phyloP scores from a whole-genome alignment of 53 echinoderm and acorn worm species.

The Mesocentrotus franciscanus region DNA sequence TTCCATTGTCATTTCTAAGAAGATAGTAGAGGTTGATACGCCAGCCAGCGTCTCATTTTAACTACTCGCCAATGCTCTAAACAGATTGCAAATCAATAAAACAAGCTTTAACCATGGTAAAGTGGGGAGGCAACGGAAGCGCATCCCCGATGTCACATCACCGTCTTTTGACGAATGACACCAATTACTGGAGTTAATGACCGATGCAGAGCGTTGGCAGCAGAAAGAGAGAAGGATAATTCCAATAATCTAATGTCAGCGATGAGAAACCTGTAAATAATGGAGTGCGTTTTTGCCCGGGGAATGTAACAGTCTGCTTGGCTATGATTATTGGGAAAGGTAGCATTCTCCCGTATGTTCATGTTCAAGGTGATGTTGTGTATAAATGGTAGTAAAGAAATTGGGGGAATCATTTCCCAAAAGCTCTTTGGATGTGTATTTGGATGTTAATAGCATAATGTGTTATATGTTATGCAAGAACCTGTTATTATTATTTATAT shows the following conservation, averaged over 20 bases:
- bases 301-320: conserved; percentile 8
- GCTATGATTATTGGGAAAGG: not conserved
- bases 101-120: conserved; percentile 32
- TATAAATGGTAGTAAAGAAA: not conserved
- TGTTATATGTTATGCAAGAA: too few species aligned
- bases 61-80: conserved; percentile 15
- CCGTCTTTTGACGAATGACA: conserved; percentile 63
- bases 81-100: conserved; percentile 60
- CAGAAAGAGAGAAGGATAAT: conserved; percentile 34
- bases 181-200: conserved; percentile 67
- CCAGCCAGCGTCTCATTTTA: not conserved
- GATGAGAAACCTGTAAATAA: conserved; percentile 62
- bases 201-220: conserved; percentile 44
- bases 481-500: too few species aligned
- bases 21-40: not conserved
- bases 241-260: conserved; percentile 58
- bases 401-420: not conserved
- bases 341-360: conserved; percentile 11
- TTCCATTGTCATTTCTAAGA: not conserved
- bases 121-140: conserved; percentile 45
- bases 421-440: not conserved
- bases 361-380: not conserved
- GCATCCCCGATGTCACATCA: conserved; percentile 56
- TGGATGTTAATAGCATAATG: not conserved
- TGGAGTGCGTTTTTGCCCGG: conserved; percentile 48